Base-by-base conservation (phyloP, 2,113 vertebrate genomes). In the Strix uralensis region DNA sequence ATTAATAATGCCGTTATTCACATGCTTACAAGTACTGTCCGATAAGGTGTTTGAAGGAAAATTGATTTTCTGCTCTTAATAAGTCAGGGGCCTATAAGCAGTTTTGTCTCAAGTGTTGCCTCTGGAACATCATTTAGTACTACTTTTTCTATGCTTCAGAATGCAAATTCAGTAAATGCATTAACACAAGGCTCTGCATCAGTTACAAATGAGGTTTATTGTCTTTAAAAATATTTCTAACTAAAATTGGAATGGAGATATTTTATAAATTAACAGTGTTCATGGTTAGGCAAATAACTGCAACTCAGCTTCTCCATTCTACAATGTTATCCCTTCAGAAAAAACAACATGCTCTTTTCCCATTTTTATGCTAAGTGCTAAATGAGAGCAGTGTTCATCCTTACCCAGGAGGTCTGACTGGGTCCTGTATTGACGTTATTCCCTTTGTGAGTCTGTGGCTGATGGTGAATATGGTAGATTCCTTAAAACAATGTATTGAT, bases 291-390 rank as follows among this genome's bases (percentile, higher is more conserved):
- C 17, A 44, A 89, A 86, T 20, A 63, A 54, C 58, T 46, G n/a
- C 69, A 67, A 4, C 34, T 62, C 44, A 79, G 15, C 38, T 75
- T 59, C 17, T 84, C 34, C 13, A 21, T 11, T 66, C 62, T 59
- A 40, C 22, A 71, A 29, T 38, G 52, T 52, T 87, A 80, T 20
- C 36, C 46, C 16, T 71, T 79, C 55, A 79, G 67, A 90, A 78
- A 73, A 78, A 10, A 11, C 59, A 42, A 59, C 38, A 15, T 16
- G 25, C 7, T 55, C 25, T 94, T 89, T 74, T 25, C 54, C 34
- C 44, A 49, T 86, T 90, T 92, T 90, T 86, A 83, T 95, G 77
- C 67, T 81, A 90, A 90, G 73, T 87, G 67, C n/a, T 80, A 90
- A 90, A 84, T 46, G 72, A 90, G 17, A 88, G 23, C 47, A 85